phyloP scores from a whole-genome alignment of 2,888 invertebrate species.

The Lasioglossum pauxillum region DNA sequence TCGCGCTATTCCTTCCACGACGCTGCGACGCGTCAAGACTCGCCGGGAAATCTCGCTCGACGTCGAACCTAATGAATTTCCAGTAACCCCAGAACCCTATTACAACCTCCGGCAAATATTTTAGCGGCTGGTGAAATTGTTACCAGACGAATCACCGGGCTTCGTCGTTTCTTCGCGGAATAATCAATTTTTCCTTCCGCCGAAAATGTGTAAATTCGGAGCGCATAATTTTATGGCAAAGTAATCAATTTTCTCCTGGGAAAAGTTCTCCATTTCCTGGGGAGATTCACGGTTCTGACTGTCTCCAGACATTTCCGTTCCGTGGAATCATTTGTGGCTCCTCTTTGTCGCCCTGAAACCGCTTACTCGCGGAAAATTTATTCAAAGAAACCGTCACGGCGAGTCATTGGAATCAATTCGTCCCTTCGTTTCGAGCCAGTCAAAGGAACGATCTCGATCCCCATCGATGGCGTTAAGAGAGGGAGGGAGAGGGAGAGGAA shows the following conservation, averaged over 20 bases:
- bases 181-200: not conserved
- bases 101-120: not conserved
- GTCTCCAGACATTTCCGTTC: not conserved
- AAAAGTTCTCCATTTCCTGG: not conserved
- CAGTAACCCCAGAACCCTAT: not conserved
- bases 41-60: constrained; percentile 23
- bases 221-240: too few relatives aligned
- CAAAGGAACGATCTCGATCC: not conserved
- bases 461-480: not conserved
- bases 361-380: not conserved
- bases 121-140: not conserved
- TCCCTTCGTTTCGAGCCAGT: not conserved
- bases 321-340: not conserved
- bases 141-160: not conserved
- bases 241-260: not conserved
- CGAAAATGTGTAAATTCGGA: too few relatives aligned
- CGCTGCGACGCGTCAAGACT: constrained; percentile 36
- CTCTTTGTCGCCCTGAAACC: not conserved
- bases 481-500: not conserved
- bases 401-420: not conserved
- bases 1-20: constrained; percentile 38
- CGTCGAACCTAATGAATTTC: constrained; percentile 33
- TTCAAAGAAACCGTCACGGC: not conserved
- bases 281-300: not conserved
- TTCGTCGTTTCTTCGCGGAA: not conserved